Base-by-base conservation (phyloP, 2,113 vertebrate genomes). In the Centrocercus urophasianus region DNA sequence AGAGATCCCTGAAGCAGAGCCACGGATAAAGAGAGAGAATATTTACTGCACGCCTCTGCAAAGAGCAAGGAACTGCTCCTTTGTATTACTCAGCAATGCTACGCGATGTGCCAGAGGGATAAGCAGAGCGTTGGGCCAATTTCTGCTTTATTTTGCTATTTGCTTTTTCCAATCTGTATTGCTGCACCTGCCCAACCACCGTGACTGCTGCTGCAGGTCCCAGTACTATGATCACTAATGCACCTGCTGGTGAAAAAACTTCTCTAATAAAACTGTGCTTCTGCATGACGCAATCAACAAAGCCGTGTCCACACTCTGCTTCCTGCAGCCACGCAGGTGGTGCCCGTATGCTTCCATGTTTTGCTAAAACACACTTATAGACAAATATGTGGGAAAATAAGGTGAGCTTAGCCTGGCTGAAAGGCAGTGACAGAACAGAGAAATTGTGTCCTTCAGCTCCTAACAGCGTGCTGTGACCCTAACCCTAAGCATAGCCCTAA, bases 241-340 rank as follows among this genome's bases (percentile, higher is more conserved):
- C 67, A 64, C 48, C 50, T 70, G 72, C 54, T 57, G 28, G 40
- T 76, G 48, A 70, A 80, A 77, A 81, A 22, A 21, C 5, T 19
- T 48, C 82, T 78, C 83, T 77, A 96, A 95, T 96, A 96, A 96
- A 96, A 71, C 88, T 87, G 69, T 79, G 82, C 92, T 96, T 94
- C 70, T 93, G 90, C 88, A 78, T 89, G n/a, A 87, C 91, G 95
- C 95, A 95, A 96, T 96, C 93, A 93, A 93, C 90, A 92, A 69
- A 64, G 22, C 20, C 14, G 69, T 83, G 90, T 83, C 42, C 73
- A 40, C 18, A 64, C 64, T n/a, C 8, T 25, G 79, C 50, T 84
- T 87, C 40, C 66, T 91, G 92, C 30, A 34, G 5, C 63, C 64
- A 3, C 7, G 8, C 25, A 27, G 50, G 25, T 27, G 50, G 10